A percentile compares a stretch with the other conserved stretches of the same genome.
Evolutionary conservation across 2,797 vertebrate species (phyloP).

Genomic region (Apogon talboti): DNA sequence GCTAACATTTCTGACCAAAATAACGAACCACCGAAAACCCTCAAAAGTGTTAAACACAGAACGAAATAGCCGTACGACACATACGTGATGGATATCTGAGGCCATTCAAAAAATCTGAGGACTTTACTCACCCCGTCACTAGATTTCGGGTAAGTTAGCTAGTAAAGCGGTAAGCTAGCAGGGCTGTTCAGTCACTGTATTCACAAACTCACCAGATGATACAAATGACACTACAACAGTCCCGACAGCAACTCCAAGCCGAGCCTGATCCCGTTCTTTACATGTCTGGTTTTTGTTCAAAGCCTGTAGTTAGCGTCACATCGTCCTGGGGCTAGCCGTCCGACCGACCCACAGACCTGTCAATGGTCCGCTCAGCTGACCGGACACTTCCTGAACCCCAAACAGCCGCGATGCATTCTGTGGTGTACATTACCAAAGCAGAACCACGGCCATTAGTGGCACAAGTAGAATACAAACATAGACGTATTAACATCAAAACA

Average conservation of each 20-base stretch:
- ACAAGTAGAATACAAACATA: too few relatives aligned
- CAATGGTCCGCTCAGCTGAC: constrained; percentile 46
- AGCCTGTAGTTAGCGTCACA: too few relatives aligned
- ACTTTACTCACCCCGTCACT: not conserved
- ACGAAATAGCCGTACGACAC: too few relatives aligned
- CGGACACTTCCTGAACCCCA: constrained; percentile 59
- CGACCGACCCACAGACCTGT: constrained; percentile 10
- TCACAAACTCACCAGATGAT: not conserved
- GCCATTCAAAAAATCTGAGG: too few relatives aligned
- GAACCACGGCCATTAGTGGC: not conserved
- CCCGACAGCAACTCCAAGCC: not conserved
- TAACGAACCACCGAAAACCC: rapidly evolving
- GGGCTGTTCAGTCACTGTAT: not conserved
- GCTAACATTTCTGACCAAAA: constrained; percentile 23
- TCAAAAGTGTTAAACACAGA: not conserved
- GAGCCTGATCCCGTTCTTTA: not conserved
- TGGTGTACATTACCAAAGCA: not conserved
- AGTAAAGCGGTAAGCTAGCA: not conserved
- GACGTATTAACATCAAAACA: too few relatives aligned
- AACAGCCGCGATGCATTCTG: not conserved
- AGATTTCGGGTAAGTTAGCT: not conserved
- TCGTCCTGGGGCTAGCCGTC: too few relatives aligned
- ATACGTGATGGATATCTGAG: too few relatives aligned
- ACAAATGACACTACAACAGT: not conserved
- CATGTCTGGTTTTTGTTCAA: not conserved